Percentiles rank a stretch among this genome's conserved stretches.
Conservation (phyloP, 2,888 invertebrate genomes). For the Bellardia pandia region DNA sequence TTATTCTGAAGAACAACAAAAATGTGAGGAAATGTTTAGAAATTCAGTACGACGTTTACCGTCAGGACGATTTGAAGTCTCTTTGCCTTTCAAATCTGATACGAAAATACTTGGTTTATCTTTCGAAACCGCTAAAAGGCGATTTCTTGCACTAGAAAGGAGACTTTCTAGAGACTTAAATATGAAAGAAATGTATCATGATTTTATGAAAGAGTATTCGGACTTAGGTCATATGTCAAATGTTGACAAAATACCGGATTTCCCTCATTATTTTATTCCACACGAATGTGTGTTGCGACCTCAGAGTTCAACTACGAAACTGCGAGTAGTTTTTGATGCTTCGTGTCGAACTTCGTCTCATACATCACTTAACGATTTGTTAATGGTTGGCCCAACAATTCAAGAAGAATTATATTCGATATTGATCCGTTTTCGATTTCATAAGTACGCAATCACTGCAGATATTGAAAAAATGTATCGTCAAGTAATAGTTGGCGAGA, state of each 20-base stretch:
- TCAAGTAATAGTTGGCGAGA: background rate
- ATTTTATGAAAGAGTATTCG: constrained; percentile 35
- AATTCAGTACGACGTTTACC: background rate
- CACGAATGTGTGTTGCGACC: too few species aligned
- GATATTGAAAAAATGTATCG: constrained; percentile 3
- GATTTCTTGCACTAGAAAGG: background rate
- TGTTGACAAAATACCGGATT: background rate
- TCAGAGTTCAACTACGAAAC: too few species aligned
- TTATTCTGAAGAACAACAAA: background rate
- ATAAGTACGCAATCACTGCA: background rate
- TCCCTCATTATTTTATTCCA: background rate
- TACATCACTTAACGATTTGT: constrained; percentile 29
- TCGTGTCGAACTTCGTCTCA: constrained; percentile 20
- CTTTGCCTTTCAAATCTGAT: background rate
- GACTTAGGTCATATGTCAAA: constrained; percentile 28
- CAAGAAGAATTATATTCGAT: constrained; percentile 27
- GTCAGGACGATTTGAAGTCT: constrained; percentile 12
- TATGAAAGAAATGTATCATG: constrained; percentile 18
- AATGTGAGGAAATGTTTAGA: background rate
- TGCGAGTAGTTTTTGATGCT: background rate
- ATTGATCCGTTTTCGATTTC: constrained; percentile 25
- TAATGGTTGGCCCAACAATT: constrained; percentile 21
- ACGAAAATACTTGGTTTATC: background rate
- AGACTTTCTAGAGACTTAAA: background rate
- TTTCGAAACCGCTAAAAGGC: background rate